Conservation (phyloP, 2,797 vertebrate species). For the Typhlichthys eigenmanni region DNA sequence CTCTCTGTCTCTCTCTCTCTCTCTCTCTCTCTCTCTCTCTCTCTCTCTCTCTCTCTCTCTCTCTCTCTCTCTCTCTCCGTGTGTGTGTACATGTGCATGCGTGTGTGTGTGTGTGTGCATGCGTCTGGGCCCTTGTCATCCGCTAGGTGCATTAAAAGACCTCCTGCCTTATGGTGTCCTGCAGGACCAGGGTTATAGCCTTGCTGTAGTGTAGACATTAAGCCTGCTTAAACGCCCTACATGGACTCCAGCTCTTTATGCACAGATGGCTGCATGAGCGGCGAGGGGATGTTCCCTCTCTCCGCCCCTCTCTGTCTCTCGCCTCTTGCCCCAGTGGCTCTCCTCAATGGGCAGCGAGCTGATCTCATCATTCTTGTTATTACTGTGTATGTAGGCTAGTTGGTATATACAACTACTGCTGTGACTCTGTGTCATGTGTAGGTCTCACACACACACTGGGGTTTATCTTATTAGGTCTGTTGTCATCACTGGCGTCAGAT, state of each 20-base stretch:
- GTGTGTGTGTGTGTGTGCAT: conserved; percentile 43
- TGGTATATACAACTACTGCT: too few species aligned
- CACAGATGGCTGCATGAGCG: conserved; percentile 69
- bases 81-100: conserved; percentile 23
- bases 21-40: background rate
- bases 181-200: conserved; percentile 75
- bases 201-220: conserved; percentile 63
- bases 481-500: conserved; percentile 32
- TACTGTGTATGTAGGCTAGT: too few species aligned
- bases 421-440: background rate
- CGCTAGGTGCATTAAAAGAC: conserved; percentile 69
- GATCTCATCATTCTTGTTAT: too few species aligned
- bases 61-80: background rate
- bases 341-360: background rate
- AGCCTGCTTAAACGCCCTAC: conserved; percentile 61
- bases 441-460: background rate
- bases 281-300: conserved; percentile 41
- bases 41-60: background rate
- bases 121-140: conserved; percentile 73
- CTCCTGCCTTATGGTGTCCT: conserved; percentile 59
- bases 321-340: background rate
- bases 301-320: conserved; percentile 10
- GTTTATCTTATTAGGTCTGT: background rate
- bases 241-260: conserved; percentile 59
- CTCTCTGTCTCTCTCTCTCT: too few species aligned